Evolutionary conservation across 2,888 invertebrate genomes (phyloP), one percentile per base, ranked within the genome.

Genomic region (Torymus auratus): DNA sequence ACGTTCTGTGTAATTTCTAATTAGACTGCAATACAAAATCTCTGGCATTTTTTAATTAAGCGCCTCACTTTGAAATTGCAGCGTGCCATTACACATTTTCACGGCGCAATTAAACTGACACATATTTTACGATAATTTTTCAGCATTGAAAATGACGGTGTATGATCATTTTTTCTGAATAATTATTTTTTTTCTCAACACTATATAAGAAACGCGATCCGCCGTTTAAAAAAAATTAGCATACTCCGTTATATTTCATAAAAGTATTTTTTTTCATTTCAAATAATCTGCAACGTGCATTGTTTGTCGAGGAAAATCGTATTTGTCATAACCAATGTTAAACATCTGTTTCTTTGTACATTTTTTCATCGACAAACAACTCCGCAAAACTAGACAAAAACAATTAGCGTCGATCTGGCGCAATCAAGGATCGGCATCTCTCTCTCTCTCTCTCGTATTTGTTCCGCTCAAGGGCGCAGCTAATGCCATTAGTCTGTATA

Each of bases 21-120:
- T 10, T 65, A 23, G 23, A 23, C 5, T 20, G 10, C 11, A 23
- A 55, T 41, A 41, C 41, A 68, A 55, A 53, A 53, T 68, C 23
- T 68, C 13, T 13, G 55, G 68, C 23, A 68, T 68, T 55, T 23
- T 55, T 68, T 68, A 68, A 68, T 68, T 68, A 23, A 68, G 23
- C 53, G 68, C 55, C 14, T 68, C 55, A 68, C 53, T 68, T 41
- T 23, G 11, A 23, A 55, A 68, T 23, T 23, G 14, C 55, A 1
- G 52, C 14, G 12, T 12, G 12, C 65, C 13, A 15, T 67, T 64
- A 55, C 68, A 68, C 14, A 68, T 55, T 68, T 55, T 68, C 13
- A 68, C n/a, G 13, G 17, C 13, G 41, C 41, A 67, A 67, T 67
- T 52, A 41, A 52, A 17, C 52, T 52, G 28, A 41, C 65, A 52